Base-by-base conservation (phyloP, 2,113 vertebrate species). In the Chascanopsetta lugubris region DNA sequence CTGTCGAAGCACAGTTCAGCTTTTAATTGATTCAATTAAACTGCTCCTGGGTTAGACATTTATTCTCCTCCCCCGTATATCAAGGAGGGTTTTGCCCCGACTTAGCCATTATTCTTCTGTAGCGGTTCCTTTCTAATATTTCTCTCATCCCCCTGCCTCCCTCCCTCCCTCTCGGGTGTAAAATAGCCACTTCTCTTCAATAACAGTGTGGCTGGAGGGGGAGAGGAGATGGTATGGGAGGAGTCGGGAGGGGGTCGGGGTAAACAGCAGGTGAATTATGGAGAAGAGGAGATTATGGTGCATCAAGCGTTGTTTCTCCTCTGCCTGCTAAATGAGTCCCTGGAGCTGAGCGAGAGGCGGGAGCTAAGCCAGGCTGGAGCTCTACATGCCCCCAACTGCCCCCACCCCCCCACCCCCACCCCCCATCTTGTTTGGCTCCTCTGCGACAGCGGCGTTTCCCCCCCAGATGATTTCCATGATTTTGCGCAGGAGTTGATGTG, bases 111-210 rank as follows among this genome's bases (percentile, higher is more conserved):
- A 11, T 26, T 61, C 32, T 18, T 51, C 17, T 50, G 2, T 27
- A 50, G 11, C 12, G 38, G 9, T 47, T n/a, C 38, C 26, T 27
- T 36, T 43, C 22, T 13, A 6, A 42, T n/a, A 8, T 42, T 3
- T 17, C 17, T 42, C 15, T 7, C 38, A n/a, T 42, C 17, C n/a
- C 38, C 38, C 17, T 40, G 17, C 38, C 15, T 8, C 32, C 24
- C 40, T 3, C 9, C 20, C 9, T 76, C 12, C n/a, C 36, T 78
- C 24, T 57, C 26, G 38, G 50, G 47, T 80, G 30, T 34, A 92
- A 93, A 53, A 93, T 83, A 62, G 83, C 85, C 55, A 93, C 91
- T 88, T 94, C 93, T 51, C 42, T 49, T 30, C 8, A 29, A 67
- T 47, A 49, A 59, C 12, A 74, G 43, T 30, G 63, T 61, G 34